Evolutionary conservation across 2,888 invertebrate genomes (phyloP), one percentile per base, ranked within the genome.

Genomic region (Sphaerolaimus hirsutus): DNA sequence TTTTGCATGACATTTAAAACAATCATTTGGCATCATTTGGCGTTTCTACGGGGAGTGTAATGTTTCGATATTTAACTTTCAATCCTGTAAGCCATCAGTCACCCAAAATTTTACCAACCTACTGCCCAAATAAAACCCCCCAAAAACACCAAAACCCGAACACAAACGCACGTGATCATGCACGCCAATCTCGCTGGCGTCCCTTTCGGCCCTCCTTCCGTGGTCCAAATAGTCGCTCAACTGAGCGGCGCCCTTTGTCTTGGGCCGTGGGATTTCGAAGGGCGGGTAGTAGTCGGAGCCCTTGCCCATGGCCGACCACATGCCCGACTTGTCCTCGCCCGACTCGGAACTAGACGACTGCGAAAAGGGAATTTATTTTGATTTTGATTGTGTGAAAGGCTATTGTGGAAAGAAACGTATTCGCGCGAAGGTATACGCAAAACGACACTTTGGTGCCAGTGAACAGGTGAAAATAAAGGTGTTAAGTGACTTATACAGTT

Each of bases 211-310:
- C n/a, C 26, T 37, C 25, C 25, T 42, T 35, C 12, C 43, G 19
- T 19, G 21, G 23, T 46, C 46, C 29, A 46, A 42, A 14, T 46
- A 41, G 4, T 24, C 41, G 29, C 21, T 17, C 29, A 41, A 17
- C 23, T 29, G 23, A 2, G 19, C 41, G n/a, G 7, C 43, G 23
- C 23, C 3, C 3, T 17, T 5, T 23, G 62, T 55, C 44, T 63
- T 62, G 2, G 62, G 59, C 26, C 62, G 53, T 12, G 62, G 62
- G 46, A 62, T 62, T 24, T 58, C 59, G 40, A 58, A 48, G 36
- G 58, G 58, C 2, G 57, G 59, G 47, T 58, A 56, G 49, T 63
- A 63, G 36, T 57, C 48, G 25, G 59, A 59, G 35, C 53, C 55
- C 29, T 47, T 47, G 47, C 47, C 49, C 48, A 47, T n/a, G 3